phyloP scores from a whole-genome alignment of 2,797 vertebrate species.

The Liparis tanakae region DNA sequence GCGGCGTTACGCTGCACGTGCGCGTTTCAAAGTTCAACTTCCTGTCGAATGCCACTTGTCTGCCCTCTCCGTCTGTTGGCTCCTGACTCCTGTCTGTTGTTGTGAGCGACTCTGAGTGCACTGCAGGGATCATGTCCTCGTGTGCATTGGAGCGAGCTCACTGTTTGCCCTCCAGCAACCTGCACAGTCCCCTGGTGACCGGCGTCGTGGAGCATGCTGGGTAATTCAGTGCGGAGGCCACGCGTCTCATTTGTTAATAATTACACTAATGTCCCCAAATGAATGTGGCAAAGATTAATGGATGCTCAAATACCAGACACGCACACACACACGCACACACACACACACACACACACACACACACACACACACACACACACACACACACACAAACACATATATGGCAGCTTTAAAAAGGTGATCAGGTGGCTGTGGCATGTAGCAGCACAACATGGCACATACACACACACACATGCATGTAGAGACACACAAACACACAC shows the following conservation, averaged over 20 bases:
- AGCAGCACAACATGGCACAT: too few relatives aligned
- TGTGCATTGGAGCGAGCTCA: constrained; percentile 9
- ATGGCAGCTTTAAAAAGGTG: too few relatives aligned
- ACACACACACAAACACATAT: not conserved
- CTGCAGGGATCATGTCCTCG: not conserved
- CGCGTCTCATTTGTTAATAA: constrained; percentile 25
- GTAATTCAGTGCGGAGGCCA: not conserved
- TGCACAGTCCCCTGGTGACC: constrained; percentile 4
- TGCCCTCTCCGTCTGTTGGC: not conserved
- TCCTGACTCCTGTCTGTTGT: not conserved
- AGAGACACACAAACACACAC: too few relatives aligned
- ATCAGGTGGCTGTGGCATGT: too few relatives aligned
- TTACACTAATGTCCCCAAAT: constrained; percentile 40
- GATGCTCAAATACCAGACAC: constrained; percentile 27
- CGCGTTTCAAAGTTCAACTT: not conserved
- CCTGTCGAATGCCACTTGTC: constrained; percentile 7
- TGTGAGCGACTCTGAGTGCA: constrained; percentile 6
- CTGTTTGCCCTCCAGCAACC: constrained; percentile 9
- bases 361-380: constrained; percentile 3
- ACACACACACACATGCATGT: too few relatives aligned
- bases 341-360: not conserved
- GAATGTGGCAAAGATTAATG: constrained; percentile 49
- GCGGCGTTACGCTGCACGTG: not conserved
- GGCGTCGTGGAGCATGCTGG: not conserved
- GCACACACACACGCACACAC: not conserved